Conservation (phyloP, 2,888 invertebrate species). For the Imbricaverruca yamaguchii region DNA sequence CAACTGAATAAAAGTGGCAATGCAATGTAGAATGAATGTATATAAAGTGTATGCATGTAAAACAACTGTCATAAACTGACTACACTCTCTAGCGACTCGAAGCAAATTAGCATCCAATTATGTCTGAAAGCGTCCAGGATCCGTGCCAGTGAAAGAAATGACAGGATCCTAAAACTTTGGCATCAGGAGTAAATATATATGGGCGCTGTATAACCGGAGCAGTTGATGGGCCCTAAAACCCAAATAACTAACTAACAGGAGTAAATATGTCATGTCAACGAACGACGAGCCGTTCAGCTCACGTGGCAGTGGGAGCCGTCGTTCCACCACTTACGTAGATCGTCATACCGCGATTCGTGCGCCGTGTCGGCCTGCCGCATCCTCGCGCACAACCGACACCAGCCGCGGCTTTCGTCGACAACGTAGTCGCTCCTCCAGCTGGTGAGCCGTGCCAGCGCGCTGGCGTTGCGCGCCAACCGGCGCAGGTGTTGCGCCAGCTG, state of each 20-base stretch:
- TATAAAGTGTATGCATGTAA: too few species aligned
- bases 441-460: background rate
- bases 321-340: background rate
- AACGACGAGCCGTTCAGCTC: too few species aligned
- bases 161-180: too few species aligned
- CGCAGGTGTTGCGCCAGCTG: conserved; percentile 24
- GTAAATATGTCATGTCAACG: too few species aligned
- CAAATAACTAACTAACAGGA: too few species aligned
- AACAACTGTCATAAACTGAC: too few species aligned
- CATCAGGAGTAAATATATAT: background rate
- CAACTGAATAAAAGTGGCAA: too few species aligned
- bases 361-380: background rate
- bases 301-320: background rate
- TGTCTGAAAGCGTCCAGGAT: too few species aligned
- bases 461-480: background rate
- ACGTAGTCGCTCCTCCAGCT: background rate
- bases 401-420: background rate
- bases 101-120: too few species aligned
- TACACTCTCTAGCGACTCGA: too few species aligned
- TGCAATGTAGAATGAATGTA: too few species aligned
- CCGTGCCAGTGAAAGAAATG: too few species aligned
- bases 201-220: background rate
- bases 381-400: background rate
- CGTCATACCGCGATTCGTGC: background rate
- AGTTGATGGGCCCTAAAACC: background rate